Conservation (phyloP, 2,797 vertebrate species). For the Allobates femoralis region DNA sequence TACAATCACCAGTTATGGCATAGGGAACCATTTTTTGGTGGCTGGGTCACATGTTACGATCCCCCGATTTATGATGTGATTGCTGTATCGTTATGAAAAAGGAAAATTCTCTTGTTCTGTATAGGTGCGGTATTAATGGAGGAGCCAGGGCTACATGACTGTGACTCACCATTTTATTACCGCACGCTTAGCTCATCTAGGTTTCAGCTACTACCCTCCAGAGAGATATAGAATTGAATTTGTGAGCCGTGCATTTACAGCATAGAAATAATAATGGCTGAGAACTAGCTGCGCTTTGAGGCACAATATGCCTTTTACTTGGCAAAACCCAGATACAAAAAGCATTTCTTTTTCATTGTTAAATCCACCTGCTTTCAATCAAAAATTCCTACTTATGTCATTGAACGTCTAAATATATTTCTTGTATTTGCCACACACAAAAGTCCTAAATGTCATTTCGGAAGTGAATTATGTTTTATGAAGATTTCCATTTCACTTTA, state of each 20-base stretch:
- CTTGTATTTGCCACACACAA: neutral
- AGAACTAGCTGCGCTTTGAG: slow-evolving; percentile 16
- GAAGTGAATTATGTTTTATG: neutral
- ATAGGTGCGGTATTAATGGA: slow-evolving; percentile 10
- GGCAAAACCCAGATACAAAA: neutral
- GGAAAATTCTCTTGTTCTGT: slow-evolving; percentile 6
- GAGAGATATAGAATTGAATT: slow-evolving; percentile 68
- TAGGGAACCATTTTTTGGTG: neutral
- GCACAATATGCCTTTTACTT: slow-evolving; percentile 8
- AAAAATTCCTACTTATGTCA: neutral
- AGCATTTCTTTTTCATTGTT: neutral
- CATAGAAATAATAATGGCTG: slow-evolving; percentile 34
- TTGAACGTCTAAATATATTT: neutral
- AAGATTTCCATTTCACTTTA: neutral
- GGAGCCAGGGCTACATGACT: neutral
- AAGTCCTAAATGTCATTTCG: neutral
- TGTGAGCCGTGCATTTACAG: slow-evolving; percentile 63
- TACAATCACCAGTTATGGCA: neutral
- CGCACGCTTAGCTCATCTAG: slow-evolving; percentile 74
- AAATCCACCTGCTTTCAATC: neutral
- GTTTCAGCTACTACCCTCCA: slow-evolving; percentile 64
- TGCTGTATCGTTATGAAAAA: slow-evolving; percentile 19
- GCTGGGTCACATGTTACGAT: neutral
- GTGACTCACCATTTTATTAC: slow-evolving; percentile 68
- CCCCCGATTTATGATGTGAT: slow-evolving; percentile 7